These are phyloP conservation scores for Helogale parvula DNA, from an alignment of 2,113 vertebrate species.

Conservation along the genomic window DNA sequence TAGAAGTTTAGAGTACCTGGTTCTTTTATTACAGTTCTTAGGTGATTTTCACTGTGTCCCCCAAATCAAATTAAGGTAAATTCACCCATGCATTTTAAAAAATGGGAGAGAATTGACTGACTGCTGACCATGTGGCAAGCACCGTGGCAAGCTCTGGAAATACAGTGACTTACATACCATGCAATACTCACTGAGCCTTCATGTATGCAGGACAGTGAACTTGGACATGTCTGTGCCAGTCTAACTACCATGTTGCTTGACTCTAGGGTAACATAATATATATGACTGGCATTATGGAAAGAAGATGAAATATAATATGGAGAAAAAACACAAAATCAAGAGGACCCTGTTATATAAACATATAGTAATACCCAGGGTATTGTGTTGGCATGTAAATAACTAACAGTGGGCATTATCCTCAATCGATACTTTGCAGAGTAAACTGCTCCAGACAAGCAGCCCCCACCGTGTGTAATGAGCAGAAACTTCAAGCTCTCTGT, in stretches of 20 bases:
- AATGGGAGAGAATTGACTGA: background rate
- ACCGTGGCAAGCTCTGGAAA: background rate
- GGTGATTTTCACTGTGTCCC: background rate
- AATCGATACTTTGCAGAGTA: background rate
- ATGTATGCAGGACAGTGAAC: background rate
- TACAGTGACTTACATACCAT: background rate
- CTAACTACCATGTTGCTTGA: background rate
- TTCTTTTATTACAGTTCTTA: background rate
- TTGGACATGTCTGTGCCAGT: background rate
- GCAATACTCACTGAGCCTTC: background rate
- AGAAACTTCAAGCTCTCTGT: background rate
- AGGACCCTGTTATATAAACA: background rate
- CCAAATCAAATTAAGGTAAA: background rate
- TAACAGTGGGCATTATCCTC: background rate
- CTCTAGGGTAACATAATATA: background rate
- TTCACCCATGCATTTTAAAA: background rate
- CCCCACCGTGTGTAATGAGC: background rate
- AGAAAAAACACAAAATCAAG: background rate
- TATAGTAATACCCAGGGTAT: background rate
- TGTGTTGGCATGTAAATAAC: background rate
- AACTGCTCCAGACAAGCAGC: slow-evolving; percentile 2
- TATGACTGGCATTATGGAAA: background rate
- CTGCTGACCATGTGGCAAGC: background rate
- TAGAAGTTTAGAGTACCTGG: background rate
- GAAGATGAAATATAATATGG: background rate